A percentile compares a stretch with the other conserved stretches of the same genome.
phyloP scores from a whole-genome alignment of 2,888 invertebrate species.

The Liopterus haemorrhoidalis region DNA sequence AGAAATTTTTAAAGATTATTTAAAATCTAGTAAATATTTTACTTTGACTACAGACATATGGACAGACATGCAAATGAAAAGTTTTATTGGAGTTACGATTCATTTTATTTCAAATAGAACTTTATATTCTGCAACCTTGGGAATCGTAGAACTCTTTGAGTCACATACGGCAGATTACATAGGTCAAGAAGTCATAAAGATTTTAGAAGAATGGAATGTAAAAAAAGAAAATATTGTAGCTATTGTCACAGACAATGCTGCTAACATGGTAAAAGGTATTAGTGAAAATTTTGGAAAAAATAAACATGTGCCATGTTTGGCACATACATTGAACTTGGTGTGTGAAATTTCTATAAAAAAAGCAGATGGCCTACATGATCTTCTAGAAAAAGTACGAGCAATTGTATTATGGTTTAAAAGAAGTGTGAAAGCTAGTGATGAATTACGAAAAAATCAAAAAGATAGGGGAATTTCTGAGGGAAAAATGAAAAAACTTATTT shows the following conservation, averaged over 20 bases:
- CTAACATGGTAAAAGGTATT: constrained; percentile 30
- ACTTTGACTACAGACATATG: constrained; percentile 25
- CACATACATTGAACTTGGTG: constrained; percentile 28
- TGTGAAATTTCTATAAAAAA: constrained; percentile 28
- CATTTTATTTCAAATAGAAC: constrained; percentile 13
- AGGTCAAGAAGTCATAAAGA: constrained; percentile 17
- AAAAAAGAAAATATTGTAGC: constrained; percentile 20
- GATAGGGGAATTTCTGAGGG: constrained; percentile 7
- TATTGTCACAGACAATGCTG: constrained; percentile 23
- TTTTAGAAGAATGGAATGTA: constrained; percentile 17
- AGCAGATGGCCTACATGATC: constrained; percentile 21
- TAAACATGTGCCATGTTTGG: constrained; percentile 22
- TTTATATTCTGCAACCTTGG: constrained; percentile 20
- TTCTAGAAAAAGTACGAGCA: constrained; percentile 22
- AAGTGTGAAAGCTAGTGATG: constrained; percentile 29
- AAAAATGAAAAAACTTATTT: constrained; percentile 10
- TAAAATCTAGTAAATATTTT: constrained; percentile 16
- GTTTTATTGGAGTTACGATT: constrained; percentile 25
- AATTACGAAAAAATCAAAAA: constrained; percentile 23
- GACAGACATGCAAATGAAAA: constrained; percentile 26
- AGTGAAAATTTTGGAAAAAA: constrained; percentile 26
- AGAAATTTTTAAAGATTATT: constrained; percentile 19
- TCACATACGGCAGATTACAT: constrained; percentile 25
- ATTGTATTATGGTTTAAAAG: constrained; percentile 33
- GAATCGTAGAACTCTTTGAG: constrained; percentile 22